Percentiles rank a stretch among this genome's conserved stretches.
Evolutionary conservation across 2,113 vertebrate species (phyloP).

Genomic region (Xenotilapia flavipinnis): DNA sequence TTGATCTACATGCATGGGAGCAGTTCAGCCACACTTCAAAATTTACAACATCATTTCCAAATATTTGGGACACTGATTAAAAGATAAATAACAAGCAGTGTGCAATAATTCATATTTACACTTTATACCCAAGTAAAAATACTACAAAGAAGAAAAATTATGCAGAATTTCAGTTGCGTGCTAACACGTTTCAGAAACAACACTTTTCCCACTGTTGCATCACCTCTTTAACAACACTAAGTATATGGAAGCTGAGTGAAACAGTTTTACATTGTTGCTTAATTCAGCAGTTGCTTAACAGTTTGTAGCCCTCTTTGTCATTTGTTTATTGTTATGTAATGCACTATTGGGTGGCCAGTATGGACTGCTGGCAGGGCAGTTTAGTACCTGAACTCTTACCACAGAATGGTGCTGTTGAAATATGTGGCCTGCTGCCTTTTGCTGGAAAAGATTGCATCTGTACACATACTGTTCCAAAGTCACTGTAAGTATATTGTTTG

Average conservation of each 20-base stretch:
- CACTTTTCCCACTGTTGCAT: background rate
- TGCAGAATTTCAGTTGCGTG: background rate
- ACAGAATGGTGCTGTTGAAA: background rate
- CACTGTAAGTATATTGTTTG: background rate
- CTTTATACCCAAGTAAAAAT: background rate
- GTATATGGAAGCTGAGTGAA: background rate
- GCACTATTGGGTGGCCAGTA: background rate
- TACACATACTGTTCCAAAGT: background rate
- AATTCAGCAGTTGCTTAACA: background rate
- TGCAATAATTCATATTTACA: background rate
- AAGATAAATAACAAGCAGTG: background rate
- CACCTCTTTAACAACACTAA: background rate
- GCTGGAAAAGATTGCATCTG: background rate
- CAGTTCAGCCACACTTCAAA: background rate
- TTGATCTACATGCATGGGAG: background rate
- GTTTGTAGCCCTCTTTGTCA: background rate
- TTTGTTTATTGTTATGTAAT: background rate
- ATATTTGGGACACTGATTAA: background rate
- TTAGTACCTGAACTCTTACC: background rate
- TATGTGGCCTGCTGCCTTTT: background rate
- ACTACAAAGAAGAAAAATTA: background rate
- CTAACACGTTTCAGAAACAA: background rate
- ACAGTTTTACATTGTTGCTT: background rate
- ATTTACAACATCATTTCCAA: background rate
- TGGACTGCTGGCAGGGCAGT: background rate